Evolutionary conservation across 2,113 vertebrate species (phyloP), one percentile per base, ranked within the genome.

Genomic region (Panthera uncia): DNA sequence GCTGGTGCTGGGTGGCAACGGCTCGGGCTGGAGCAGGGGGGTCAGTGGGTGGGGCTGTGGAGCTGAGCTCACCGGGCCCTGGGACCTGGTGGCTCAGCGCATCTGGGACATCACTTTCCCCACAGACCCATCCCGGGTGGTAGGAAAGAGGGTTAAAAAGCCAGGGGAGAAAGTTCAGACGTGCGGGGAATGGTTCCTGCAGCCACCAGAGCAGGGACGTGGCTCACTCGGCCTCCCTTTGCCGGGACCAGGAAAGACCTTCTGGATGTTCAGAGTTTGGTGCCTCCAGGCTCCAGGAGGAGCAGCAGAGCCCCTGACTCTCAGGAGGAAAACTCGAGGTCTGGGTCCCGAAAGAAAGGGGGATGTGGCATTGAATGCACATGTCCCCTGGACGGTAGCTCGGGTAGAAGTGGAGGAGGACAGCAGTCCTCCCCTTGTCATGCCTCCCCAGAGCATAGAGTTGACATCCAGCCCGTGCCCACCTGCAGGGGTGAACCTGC

Each of bases 131-230:
- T 52, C 7, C 66, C 9, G 5, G 88, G 36, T 11, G 19, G 66
- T 33, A 91, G 14, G 86, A 61, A 38, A 87, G 66, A 66, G 38
- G 45, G 21, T 33, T 63, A 69, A 71, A 80, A 93, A 90, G 38
- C 31, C n/a, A 57, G 36, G 65, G 21, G 33, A 63, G 89, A 31
- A 84, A 25, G 19, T 38, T 88, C 18, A 9, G 83, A 6, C 15
- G 33, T 16, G 81, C 11, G 7, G 9, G 33, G 48, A n/a, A 23
- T 12, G 27, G 21, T 31, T 61, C 25, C 25, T 36, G 7, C 5
- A 16, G 61, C 69, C 57, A 2, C 0, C 3, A 29, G 36, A 41
- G 5, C 8, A 3, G 23, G 31, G 29, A 61, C 2, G 0, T 4
- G 36, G 63, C 55, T 65, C 31, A 4, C 27, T 36, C 16, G 19